Evolutionary conservation across 2,888 invertebrate species (phyloP), one percentile per base, ranked within the genome.

Genomic region (Notocelia uddmanniana): DNA sequence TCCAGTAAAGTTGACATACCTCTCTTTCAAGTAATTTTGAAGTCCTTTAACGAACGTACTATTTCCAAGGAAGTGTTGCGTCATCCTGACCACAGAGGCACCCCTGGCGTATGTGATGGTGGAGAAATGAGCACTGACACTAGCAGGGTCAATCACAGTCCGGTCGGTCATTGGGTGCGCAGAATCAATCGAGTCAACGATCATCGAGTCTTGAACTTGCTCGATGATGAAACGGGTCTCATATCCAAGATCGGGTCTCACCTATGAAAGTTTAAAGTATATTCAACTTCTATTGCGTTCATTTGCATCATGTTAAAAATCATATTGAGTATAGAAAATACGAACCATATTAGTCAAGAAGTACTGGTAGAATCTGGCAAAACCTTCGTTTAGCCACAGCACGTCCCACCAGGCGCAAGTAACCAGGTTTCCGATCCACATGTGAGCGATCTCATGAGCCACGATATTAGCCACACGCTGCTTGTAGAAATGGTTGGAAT

Each of bases 351-450:
- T 91, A 8, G 95, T 95, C 9, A 94, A 93, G 69, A 94, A 94
- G 83, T 96, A 97, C 83, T 97, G 96, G 80, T 96, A 96, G 83
- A 95, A 96, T 77, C 95, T 92, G 0, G 96, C 96, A 74, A 97
- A 96, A 9, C 94, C 96, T 83, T 96, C 96, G 80, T 95, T 96
- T 0, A 97, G 88, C 96, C 96, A 97, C 1, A 96, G 91, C 78
- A 95, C 95, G 73, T 95, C 94, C 97, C 97, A 97, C 96, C 96
- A 96, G 45, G 95, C 94, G 69, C 96, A 95, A 0, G 97, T 96
- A 19, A 97, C 95, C 19, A 96, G 89, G 82, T 97, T 96, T 8
- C 97, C 97, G 78, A 97, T 97, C 97, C 97, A 97, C 94, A 96
- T 96, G 84, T 98, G 98, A 0, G 96, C 95, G 66, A 97, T 86